Evolutionary conservation across 2,888 invertebrate genomes (phyloP).

Genomic region (Nomada lathburiana): DNA sequence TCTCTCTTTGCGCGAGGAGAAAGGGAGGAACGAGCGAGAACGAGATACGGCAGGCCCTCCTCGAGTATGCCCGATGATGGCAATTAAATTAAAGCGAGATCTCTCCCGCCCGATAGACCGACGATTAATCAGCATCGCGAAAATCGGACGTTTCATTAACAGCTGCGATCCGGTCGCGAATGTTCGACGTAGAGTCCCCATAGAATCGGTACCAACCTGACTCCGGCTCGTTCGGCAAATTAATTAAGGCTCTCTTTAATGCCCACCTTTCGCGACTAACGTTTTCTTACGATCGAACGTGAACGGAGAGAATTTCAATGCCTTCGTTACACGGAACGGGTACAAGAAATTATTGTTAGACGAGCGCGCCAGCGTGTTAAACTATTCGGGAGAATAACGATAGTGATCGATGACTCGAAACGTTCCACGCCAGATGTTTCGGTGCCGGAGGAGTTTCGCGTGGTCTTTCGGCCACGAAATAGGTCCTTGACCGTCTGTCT

Average conservation of each 20-base stretch:
- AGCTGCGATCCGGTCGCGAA: slow-evolving; percentile 33
- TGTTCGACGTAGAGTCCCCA: background rate
- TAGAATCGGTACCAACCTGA: slow-evolving; percentile 22
- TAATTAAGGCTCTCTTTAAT: slow-evolving; percentile 41
- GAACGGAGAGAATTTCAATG: background rate
- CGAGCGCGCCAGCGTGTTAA: background rate
- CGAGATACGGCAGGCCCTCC: slow-evolving; percentile 26
- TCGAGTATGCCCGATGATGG: slow-evolving; percentile 72
- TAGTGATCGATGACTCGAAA: slow-evolving; percentile 38
- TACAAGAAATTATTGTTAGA: slow-evolving; percentile 4
- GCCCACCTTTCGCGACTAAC: background rate
- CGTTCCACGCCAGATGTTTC: slow-evolving; percentile 46
- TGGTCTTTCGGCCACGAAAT: no score
- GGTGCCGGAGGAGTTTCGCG: slow-evolving; percentile 12
- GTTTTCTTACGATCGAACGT: background rate
- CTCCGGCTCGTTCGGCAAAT: slow-evolving; percentile 18
- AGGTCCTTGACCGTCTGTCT: slow-evolving; percentile 71
- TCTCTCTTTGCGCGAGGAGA: slow-evolving; percentile 1
- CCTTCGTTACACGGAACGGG: background rate
- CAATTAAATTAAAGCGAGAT: slow-evolving; percentile 82
- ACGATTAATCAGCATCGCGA: slow-evolving; percentile 81
- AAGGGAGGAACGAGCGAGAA: slow-evolving; percentile 24
- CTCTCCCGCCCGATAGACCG: slow-evolving; percentile 75
- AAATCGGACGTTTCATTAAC: slow-evolving; percentile 81
- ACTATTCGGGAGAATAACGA: slow-evolving; percentile 14